These are phyloP conservation scores for Herminia tarsipennalis DNA, from an alignment of 2,888 invertebrate genomes.

Conservation along the genomic window DNA sequence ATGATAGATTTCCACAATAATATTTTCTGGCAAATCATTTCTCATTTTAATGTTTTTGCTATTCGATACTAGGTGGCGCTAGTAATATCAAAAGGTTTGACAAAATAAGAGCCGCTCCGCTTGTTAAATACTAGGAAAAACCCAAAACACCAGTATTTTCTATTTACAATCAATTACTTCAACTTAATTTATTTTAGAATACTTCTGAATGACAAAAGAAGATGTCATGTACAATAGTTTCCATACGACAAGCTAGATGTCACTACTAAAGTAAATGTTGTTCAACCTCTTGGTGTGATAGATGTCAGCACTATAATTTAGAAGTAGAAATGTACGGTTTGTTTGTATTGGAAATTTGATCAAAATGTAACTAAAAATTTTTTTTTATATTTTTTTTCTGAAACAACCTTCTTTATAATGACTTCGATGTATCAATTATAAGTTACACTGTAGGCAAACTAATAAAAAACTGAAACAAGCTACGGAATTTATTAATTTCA, in stretches of 20 bases:
- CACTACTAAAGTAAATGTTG: too few relatives aligned
- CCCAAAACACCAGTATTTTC: too few relatives aligned
- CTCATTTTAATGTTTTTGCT: constrained; percentile 5
- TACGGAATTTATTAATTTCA: constrained; percentile 63
- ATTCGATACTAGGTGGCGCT: constrained; percentile 39
- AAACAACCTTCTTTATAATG: constrained; percentile 7
- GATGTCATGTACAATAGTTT: too few relatives aligned
- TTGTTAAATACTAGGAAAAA: too few relatives aligned
- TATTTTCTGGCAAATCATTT: too few relatives aligned
- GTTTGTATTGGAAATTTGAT: background rate
- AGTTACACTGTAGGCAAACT: constrained; percentile 24
- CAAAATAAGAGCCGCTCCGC: too few relatives aligned
- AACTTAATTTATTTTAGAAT: too few relatives aligned
- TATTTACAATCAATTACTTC: too few relatives aligned
- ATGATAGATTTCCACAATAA: too few relatives aligned
- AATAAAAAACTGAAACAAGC: constrained; percentile 18
- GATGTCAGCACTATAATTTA: background rate
- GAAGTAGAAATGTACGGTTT: background rate
- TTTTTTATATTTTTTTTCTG: background rate
- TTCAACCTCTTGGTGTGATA: too few relatives aligned
- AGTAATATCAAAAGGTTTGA: background rate
- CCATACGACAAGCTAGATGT: too few relatives aligned
- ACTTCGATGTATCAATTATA: constrained; percentile 32
- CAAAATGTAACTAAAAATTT: background rate
- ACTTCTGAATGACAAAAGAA: too few relatives aligned